These are phyloP conservation scores for Dolichallabes microphthalmus DNA, from an alignment of 2,113 vertebrate species.

Conservation along the genomic window DNA sequence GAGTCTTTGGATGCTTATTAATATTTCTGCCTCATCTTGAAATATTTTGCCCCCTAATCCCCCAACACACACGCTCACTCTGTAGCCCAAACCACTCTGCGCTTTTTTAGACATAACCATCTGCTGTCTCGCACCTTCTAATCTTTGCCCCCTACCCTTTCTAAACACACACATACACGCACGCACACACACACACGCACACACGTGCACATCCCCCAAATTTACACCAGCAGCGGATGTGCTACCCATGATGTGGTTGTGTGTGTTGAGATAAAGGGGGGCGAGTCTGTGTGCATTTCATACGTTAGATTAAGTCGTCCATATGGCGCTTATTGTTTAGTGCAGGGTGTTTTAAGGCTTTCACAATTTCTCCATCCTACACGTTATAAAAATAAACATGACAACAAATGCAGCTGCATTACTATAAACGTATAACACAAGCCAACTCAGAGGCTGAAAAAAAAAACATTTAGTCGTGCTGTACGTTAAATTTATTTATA, in stretches of 20 bases:
- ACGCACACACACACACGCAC: slow-evolving; percentile 17
- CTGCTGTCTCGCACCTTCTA: slow-evolving; percentile 79
- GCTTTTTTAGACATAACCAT: slow-evolving; percentile 75
- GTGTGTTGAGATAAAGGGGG: slow-evolving; percentile 24
- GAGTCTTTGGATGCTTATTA: slow-evolving; percentile 17
- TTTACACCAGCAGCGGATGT: slow-evolving; percentile 29
- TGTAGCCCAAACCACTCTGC: slow-evolving; percentile 49
- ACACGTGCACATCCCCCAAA: slow-evolving; percentile 34
- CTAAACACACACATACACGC: slow-evolving; percentile 24
- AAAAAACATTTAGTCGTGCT: background rate
- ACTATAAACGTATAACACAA: background rate
- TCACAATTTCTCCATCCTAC: background rate
- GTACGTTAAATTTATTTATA: background rate
- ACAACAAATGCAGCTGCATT: background rate
- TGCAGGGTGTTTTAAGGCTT: background rate
- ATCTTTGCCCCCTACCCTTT: slow-evolving; percentile 61
- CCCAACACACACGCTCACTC: slow-evolving; percentile 50
- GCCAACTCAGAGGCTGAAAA: background rate
- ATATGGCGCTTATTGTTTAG: slow-evolving; percentile 32
- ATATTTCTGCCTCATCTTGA: slow-evolving; percentile 55
- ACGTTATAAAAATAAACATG: slow-evolving; percentile 13
- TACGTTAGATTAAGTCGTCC: slow-evolving; percentile 30
- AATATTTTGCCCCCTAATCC: slow-evolving; percentile 61
- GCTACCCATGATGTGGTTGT: slow-evolving; percentile 35
- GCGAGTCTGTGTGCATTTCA: background rate